Evolutionary conservation across 2,797 vertebrate species (phyloP), one percentile per base, ranked within the genome.

Genomic region (Esox masquinongy): DNA sequence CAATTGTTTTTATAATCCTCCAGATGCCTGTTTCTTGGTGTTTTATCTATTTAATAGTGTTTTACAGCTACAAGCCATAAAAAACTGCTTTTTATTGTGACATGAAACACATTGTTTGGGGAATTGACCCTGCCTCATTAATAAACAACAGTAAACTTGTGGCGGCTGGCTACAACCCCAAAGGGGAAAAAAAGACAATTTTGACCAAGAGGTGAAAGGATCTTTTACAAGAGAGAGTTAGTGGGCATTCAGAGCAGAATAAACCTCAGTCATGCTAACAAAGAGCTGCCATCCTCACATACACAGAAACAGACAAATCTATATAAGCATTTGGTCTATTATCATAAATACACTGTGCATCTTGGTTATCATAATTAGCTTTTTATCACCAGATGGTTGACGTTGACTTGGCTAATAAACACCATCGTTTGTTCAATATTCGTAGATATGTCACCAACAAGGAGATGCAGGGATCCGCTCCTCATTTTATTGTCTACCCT

Each of bases 11-110:
- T 92, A 90, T 85, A 88, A 90, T 91, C 88, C 92, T 93, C 91
- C 79, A 83, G 92, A 90, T 89, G 89, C 90, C 90, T 90, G 81
- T 92, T 91, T 87, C 73, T 70, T 63, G 8, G 82, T 91, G 90
- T 92, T 93, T 93, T 93, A 92, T 92, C 91, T 92, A 85, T 91
- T 90, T 90, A 92, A 92, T 92, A 92, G 90, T 88, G 87, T 91
- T 92, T 90, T 89, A 90, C 88, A 81, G 90, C 85, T 81, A 84
- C 88, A 83, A 70, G 74, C 86, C 85, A 76, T 93, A 92, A 93
- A 92, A 87, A 89, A 87, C 83, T 77, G 74, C 87, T 87, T 88
- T 92, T 92, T 91, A 92, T 90, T 87, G 90, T 91, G 90, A 89
- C 90, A 91, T 88, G 88, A 88, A 90, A 89, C 90, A 91, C 90